phyloP scores from a whole-genome alignment of 2,888 invertebrate genomes.

The Drosophila mercatorum region DNA sequence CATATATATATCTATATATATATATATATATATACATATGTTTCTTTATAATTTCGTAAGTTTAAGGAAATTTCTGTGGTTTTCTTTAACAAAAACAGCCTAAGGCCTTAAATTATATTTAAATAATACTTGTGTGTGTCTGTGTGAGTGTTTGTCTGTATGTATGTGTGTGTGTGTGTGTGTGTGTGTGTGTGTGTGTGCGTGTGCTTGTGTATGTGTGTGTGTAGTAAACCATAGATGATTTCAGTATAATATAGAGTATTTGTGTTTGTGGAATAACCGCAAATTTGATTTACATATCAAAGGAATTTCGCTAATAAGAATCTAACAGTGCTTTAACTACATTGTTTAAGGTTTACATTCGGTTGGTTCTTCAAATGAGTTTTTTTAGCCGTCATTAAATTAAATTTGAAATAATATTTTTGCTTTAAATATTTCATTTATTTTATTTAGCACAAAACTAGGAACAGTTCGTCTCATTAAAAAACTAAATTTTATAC shows the following conservation, averaged over 20 bases:
- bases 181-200: constrained; percentile 30
- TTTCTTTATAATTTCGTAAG: constrained; percentile 13
- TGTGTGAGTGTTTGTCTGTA: constrained; percentile 12
- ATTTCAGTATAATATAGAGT: constrained; percentile 54
- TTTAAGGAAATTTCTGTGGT: constrained; percentile 40
- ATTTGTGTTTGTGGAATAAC: constrained; percentile 66
- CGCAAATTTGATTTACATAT: constrained; percentile 71
- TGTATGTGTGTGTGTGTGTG: too few relatives aligned
- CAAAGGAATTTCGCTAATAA: constrained; percentile 59
- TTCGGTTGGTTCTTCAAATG: constrained; percentile 50
- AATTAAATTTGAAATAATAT: too few relatives aligned
- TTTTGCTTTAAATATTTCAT: too few relatives aligned
- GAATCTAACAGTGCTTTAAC: constrained; percentile 39
- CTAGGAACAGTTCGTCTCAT: not conserved
- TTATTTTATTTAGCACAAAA: not conserved
- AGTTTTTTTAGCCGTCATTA: not conserved
- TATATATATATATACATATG: constrained; percentile 10
- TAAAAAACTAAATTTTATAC: not conserved
- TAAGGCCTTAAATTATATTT: constrained; percentile 63
- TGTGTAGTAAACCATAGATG: constrained; percentile 7
- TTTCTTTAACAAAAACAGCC: constrained; percentile 54
- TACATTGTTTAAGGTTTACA: constrained; percentile 15
- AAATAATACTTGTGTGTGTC: constrained; percentile 74
- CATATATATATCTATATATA: not conserved
- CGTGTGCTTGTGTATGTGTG: constrained; percentile 50